These are phyloP conservation scores for Taenioides sp. DNA, from an alignment of 2,797 vertebrate species.

Conservation along the genomic window DNA sequence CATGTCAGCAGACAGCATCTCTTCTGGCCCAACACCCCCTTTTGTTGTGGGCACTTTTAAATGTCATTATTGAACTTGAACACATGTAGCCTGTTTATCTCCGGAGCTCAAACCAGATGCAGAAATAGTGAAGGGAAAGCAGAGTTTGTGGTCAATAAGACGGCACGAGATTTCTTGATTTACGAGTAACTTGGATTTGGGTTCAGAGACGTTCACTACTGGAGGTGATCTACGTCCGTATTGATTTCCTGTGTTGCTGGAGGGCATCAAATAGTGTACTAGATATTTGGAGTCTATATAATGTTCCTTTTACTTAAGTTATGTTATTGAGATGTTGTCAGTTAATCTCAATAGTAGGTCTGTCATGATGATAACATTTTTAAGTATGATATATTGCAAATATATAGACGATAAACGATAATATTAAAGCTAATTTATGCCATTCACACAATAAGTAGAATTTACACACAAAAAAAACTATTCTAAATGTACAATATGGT, in stretches of 20 bases:
- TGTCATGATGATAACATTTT: too few species aligned
- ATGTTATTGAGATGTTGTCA: too few species aligned
- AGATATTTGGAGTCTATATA: neutral
- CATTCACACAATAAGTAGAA: too few species aligned
- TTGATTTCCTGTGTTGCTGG: neutral
- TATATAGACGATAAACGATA: too few species aligned
- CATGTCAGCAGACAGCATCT: conserved; percentile 33
- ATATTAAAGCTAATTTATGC: too few species aligned
- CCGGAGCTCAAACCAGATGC: conserved; percentile 20
- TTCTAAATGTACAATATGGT: too few species aligned
- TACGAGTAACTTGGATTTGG: neutral
- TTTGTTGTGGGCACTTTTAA: conserved; percentile 30
- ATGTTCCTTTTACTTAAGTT: neutral
- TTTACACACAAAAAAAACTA: too few species aligned
- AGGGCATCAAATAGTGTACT: neutral
- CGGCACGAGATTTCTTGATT: conserved; percentile 1
- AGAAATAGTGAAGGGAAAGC: neutral
- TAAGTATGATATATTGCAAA: too few species aligned
- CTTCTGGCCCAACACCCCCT: conserved; percentile 41
- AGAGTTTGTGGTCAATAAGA: neutral
- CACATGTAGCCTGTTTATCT: conserved; percentile 41
- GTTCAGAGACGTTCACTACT: neutral
- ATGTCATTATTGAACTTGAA: conserved; percentile 48
- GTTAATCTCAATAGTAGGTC: too few species aligned
- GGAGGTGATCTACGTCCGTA: neutral